phyloP scores from a whole-genome alignment of 2,113 vertebrate genomes.

The Syngnathus typhle region DNA sequence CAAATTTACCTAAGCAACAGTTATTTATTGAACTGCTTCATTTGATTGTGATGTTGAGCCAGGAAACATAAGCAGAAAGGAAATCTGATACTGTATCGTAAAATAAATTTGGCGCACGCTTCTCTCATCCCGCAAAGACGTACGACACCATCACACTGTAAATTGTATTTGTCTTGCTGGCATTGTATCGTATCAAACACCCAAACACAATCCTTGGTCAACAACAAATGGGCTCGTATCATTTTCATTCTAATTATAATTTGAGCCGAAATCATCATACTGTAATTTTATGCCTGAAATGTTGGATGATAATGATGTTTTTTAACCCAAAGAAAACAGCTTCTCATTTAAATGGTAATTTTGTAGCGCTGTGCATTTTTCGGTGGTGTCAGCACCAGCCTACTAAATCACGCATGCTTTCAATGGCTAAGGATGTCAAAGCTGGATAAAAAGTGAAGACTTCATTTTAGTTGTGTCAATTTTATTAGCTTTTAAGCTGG shows the following conservation, averaged over 20 bases:
- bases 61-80: too few species aligned
- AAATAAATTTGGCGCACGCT: too few species aligned
- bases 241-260: constrained; percentile 30
- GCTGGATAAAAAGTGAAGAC: constrained; percentile 1
- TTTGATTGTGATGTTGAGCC: too few species aligned
- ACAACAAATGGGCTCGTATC: constrained; percentile 19
- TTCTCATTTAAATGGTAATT: constrained; percentile 50
- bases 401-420: constrained; percentile 37
- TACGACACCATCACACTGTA: not conserved
- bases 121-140: too few species aligned
- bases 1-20: too few species aligned
- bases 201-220: constrained; percentile 3
- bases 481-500: not conserved
- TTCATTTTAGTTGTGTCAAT: not conserved
- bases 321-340: constrained; percentile 7
- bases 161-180: not conserved
- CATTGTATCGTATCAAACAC: constrained; percentile 12
- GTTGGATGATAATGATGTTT: constrained; percentile 42
- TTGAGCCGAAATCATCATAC: constrained; percentile 14
- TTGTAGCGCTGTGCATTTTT: constrained; percentile 21
- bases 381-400: constrained; percentile 11
- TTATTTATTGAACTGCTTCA: too few species aligned
- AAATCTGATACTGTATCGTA: too few species aligned
- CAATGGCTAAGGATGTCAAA: constrained; percentile 30
- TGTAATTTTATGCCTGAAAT: constrained; percentile 28